Percentiles rank a stretch among this genome's conserved stretches.
Evolutionary conservation across 2,888 invertebrate genomes (phyloP).

Genomic region (Byasa hedistus): DNA sequence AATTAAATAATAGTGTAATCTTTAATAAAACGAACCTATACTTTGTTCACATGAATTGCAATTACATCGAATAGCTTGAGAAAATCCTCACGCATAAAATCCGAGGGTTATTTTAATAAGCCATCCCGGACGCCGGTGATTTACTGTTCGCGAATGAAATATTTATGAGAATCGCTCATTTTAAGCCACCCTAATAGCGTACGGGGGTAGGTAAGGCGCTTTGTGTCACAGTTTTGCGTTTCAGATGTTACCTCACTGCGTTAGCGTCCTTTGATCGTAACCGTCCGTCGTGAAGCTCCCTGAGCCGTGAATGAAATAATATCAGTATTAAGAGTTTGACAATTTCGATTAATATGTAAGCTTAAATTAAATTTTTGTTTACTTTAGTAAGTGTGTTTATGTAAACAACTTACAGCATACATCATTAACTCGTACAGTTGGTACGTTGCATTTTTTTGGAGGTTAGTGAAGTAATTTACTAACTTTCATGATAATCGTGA

Average conservation of each 20-base stretch:
- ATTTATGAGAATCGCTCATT: slow-evolving; percentile 30
- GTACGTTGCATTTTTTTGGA: too few relatives aligned
- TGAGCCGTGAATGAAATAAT: slow-evolving; percentile 16
- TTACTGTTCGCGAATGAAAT: slow-evolving; percentile 29
- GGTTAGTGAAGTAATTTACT: too few relatives aligned
- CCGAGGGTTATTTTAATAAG: slow-evolving; percentile 29
- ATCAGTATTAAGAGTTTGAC: slow-evolving; percentile 1
- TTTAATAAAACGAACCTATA: too few relatives aligned
- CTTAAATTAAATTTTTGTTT: background rate
- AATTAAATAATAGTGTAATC: too few relatives aligned
- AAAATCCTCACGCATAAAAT: slow-evolving; percentile 23
- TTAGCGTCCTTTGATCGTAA: slow-evolving; percentile 23
- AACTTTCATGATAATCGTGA: too few relatives aligned
- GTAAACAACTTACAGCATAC: too few relatives aligned
- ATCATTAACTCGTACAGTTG: too few relatives aligned
- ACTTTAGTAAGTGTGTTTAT: background rate
- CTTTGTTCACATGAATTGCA: slow-evolving; percentile 14
- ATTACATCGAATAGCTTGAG: slow-evolving; percentile 25
- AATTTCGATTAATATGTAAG: slow-evolving; percentile 1
- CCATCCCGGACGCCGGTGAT: slow-evolving; percentile 26
- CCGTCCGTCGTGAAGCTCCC: slow-evolving; percentile 13
- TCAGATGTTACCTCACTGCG: slow-evolving; percentile 7
- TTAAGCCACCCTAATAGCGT: slow-evolving; percentile 29
- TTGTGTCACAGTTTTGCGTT: slow-evolving; percentile 22
- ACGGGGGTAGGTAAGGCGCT: slow-evolving; percentile 24